Conservation (phyloP, 1,140 invertebrate species). For the Sitodiplosis mosellana region DNA sequence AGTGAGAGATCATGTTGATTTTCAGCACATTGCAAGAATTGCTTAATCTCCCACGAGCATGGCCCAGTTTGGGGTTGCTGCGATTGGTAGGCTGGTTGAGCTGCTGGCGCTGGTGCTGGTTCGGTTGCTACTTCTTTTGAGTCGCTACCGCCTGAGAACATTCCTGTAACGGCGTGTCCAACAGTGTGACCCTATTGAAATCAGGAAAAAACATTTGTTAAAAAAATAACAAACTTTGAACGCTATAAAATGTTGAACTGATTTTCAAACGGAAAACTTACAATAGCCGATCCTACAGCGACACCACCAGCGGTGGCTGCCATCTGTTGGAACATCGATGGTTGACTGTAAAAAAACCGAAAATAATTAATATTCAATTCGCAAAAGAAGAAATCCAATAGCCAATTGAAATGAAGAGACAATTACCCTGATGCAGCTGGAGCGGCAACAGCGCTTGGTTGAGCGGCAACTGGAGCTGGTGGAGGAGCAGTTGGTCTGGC, state of each 20-base stretch:
- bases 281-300: slow-evolving; percentile 68
- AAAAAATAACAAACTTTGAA: background rate
- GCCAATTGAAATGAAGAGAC: too few species aligned
- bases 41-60: slow-evolving; percentile 76
- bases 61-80: slow-evolving; percentile 41
- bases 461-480: slow-evolving; percentile 15
- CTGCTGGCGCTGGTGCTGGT: slow-evolving; percentile 13
- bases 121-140: slow-evolving; percentile 23
- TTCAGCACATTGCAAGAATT: slow-evolving; percentile 76
- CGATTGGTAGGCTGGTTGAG: slow-evolving; percentile 26
- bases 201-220: background rate
- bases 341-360: too few species aligned
- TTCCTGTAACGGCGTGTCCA: slow-evolving; percentile 66
- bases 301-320: slow-evolving; percentile 80
- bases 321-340: slow-evolving; percentile 44
- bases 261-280: slow-evolving; percentile 22
- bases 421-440: background rate
- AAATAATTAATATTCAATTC: too few species aligned
- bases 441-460: slow-evolving; percentile 9
- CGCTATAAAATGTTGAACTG: background rate
- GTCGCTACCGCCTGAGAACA: slow-evolving; percentile 49
- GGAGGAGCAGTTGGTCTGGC: slow-evolving; percentile 17
- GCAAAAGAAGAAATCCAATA: too few species aligned
- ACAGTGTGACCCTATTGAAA: slow-evolving; percentile 55
- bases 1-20: slow-evolving; percentile 65